Base-by-base conservation (phyloP, 2,797 vertebrate genomes). In the Morus bassanus region DNA sequence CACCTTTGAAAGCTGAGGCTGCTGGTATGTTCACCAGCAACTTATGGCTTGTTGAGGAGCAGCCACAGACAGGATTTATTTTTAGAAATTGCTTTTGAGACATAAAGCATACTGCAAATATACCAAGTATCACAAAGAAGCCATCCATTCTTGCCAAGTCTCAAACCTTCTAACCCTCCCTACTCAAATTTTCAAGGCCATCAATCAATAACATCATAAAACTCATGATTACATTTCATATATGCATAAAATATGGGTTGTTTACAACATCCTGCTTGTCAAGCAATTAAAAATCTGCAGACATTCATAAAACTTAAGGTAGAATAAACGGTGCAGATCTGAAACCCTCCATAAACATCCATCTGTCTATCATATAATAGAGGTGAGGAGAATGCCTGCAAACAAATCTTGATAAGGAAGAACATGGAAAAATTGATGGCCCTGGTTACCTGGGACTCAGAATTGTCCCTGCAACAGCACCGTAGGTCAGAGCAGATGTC, bases 281-380 rank as follows among this genome's bases (percentile, higher is more conserved):
- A 56, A 69, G 77, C 53, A 94, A 88, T 95, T 95, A 91, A 84
- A 95, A 92, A 41, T 25, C 78, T 88, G 54, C 17, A 31, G 73
- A 88, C 7, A 0, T 60, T 93, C 69, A 56, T 92, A 86, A 91
- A 93, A 75, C 35, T 18, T 39, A 18, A 51, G 51, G 51, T 30
- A 41, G 39, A 70, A 68, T 59, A 67, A 91, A 53, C 8, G 1
- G 31, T 16, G 54, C 65, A n/a, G 61, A 48, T 28, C 60, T 88
- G 87, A 96, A 79, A 68, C 33, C 45, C 50, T n/a, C 64, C 53
- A 93, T 93, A 95, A 95, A 84, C 61, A 64, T 33, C 87, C 89
- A 67, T 74, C 85, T 95, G 87, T 57, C 75, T 51, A n/a, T 50
- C 48, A 22, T 2, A 18, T 39, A 39, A 39, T 39, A 75, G 21